Percentiles rank a stretch among this genome's conserved stretches.
Evolutionary conservation across 2,797 vertebrate genomes (phyloP).

Genomic region (Microctenopoma steveboyesi): DNA sequence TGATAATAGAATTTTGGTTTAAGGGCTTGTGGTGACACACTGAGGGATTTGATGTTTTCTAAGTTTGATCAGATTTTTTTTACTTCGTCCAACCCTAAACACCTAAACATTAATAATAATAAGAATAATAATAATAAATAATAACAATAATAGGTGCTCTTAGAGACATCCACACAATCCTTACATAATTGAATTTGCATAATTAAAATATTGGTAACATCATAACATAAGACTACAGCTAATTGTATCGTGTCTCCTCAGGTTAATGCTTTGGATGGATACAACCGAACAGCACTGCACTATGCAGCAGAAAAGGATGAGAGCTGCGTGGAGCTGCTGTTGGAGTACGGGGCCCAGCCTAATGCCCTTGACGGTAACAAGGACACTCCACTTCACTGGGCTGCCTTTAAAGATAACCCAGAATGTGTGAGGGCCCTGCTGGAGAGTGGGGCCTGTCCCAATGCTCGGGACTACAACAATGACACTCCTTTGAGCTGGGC

Average conservation of each 20-base stretch:
- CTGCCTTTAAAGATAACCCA: slow-evolving; percentile 95
- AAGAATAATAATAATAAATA: background rate
- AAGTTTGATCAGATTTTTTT: background rate
- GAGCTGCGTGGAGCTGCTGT: slow-evolving; percentile 92
- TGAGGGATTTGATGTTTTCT: background rate
- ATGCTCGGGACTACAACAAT: slow-evolving; percentile 92
- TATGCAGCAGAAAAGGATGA: slow-evolving; percentile 97
- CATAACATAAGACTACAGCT: background rate
- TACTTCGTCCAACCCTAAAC: background rate
- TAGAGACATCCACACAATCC: background rate
- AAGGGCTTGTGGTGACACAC: no score
- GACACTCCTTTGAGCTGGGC: slow-evolving; percentile 98
- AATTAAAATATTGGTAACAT: background rate
- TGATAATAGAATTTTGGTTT: no score
- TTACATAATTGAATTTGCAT: background rate
- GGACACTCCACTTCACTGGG: slow-evolving; percentile 98
- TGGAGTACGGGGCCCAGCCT: slow-evolving; percentile 93
- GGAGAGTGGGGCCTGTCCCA: slow-evolving; percentile 90
- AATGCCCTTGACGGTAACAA: slow-evolving; percentile 94
- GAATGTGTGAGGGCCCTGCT: slow-evolving; percentile 92
- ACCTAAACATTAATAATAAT: background rate
- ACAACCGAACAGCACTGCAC: slow-evolving; percentile 95
- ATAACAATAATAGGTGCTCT: background rate
- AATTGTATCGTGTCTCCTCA: slow-evolving; percentile 58
- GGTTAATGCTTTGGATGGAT: slow-evolving; percentile 96